Percentiles rank a stretch among this genome's conserved stretches.
phyloP scores from a whole-genome alignment of 2,797 vertebrate genomes.

The Melopsittacus undulatus region DNA sequence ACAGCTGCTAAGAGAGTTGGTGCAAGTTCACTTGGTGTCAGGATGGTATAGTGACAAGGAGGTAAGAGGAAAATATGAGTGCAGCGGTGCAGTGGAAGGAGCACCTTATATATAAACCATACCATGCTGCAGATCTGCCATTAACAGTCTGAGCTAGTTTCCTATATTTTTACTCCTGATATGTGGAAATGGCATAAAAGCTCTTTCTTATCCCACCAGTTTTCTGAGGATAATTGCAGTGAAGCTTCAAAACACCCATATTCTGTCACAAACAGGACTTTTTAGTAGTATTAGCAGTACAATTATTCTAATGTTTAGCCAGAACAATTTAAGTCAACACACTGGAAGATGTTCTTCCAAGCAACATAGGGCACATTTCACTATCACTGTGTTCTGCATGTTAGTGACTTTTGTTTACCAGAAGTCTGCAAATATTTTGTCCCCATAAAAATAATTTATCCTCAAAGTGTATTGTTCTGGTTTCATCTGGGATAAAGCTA shows the following conservation, averaged over 20 bases:
- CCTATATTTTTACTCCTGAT: neutral
- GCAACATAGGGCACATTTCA: neutral
- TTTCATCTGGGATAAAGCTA: neutral
- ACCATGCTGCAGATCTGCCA: neutral
- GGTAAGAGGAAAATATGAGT: neutral
- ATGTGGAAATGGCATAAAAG: neutral
- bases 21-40: neutral
- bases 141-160: neutral
- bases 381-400: neutral
- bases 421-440: neutral
- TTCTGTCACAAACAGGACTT: neutral
- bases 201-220: neutral
- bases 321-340: slow-evolving; percentile 5
- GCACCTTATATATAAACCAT: neutral
- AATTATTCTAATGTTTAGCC: neutral
- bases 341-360: neutral
- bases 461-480: neutral
- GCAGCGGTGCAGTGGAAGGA: neutral
- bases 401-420: neutral
- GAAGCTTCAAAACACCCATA: neutral
- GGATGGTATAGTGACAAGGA: neutral
- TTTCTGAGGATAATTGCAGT: neutral
- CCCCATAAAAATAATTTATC: neutral
- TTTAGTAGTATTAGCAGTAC: slow-evolving; percentile 23
- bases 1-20: neutral